Evolutionary conservation across 2,888 invertebrate genomes (phyloP), one percentile per base, ranked within the genome.

Genomic region (Eucera pruinosa): DNA sequence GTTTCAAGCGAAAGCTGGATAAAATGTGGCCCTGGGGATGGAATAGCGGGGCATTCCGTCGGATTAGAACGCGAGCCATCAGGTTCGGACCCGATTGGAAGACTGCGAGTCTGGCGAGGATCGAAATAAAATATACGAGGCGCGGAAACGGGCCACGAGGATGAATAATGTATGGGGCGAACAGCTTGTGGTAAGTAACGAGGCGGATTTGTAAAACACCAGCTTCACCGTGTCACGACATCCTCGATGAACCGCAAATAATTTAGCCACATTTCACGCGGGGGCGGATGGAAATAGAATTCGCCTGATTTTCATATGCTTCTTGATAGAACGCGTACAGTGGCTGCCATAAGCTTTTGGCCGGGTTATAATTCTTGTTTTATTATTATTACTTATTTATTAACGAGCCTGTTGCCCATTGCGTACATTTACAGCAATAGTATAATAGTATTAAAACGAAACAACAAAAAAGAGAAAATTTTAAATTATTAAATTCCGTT

Each of bases 151-250:
- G 74, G 71, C 67, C 57, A 73, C 41, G 30, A 18, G 65, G 65
- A 84, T 84, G 84, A 84, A 84, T 84, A 84, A 84, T 84, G 81
- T 81, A 84, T 83, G 47, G 57, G 62, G 39, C 54, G 64, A 73
- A 72, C 78, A 78, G 77, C 81, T 79, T 79, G 83, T 70, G 85
- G 81, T 84, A 84, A 84, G 84, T 84, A 84, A 84, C 84, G 84
- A 84, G 84, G 60, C 61, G 84, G 80, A 84, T 84, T 84, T 84
- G 84, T 84, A 84, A 84, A 84, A 80, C 84, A 80, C 55, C 75
- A 48, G 39, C 15, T 27, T 39, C 57, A 18, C 41, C 61, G 15
- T 45, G 67, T 58, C 74, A 52, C 66, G 39, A 48, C 39, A 41
- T 50, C 45, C 60, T 47, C 77, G 70, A 77, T 78, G 82, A 83